Evolutionary conservation across 2,888 invertebrate genomes (phyloP).

Genomic region (Endotricha flammealis): DNA sequence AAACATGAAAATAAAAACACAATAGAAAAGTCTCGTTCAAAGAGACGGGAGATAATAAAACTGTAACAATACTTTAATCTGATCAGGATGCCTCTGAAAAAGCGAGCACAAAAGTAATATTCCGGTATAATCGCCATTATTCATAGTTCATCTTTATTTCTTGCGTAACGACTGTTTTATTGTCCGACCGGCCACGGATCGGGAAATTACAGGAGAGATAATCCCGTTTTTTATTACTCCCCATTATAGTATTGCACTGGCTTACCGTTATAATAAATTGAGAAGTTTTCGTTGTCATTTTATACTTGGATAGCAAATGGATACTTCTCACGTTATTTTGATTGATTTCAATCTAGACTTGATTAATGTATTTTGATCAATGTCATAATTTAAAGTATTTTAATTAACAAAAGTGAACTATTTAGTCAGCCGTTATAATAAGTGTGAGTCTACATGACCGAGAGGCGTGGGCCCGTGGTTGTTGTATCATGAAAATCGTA

Average conservation of each 20-base stretch:
- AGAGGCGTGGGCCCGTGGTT: too few species aligned
- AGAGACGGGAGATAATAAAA: background rate
- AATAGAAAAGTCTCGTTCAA: background rate
- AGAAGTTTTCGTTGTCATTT: too few species aligned
- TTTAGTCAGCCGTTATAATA: too few species aligned
- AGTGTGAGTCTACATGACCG: too few species aligned
- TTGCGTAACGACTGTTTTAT: conserved; percentile 36
- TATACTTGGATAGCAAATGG: too few species aligned
- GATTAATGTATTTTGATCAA: too few species aligned
- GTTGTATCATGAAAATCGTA: too few species aligned
- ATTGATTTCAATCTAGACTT: too few species aligned
- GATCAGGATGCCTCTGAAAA: background rate
- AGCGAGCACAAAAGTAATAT: background rate
- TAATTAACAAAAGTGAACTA: too few species aligned
- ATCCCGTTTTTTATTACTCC: conserved; percentile 38
- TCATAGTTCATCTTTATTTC: conserved; percentile 22
- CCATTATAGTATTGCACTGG: conserved; percentile 34
- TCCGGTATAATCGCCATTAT: background rate
- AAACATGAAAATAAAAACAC: too few species aligned
- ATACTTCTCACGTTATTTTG: too few species aligned
- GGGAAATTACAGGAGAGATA: conserved; percentile 41
- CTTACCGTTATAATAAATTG: conserved; percentile 24
- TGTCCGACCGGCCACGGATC: conserved; percentile 23
- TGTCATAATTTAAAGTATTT: too few species aligned
- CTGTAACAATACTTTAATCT: background rate